phyloP scores from a whole-genome alignment of 2,888 invertebrate genomes.

The Caenorhabditis afra region DNA sequence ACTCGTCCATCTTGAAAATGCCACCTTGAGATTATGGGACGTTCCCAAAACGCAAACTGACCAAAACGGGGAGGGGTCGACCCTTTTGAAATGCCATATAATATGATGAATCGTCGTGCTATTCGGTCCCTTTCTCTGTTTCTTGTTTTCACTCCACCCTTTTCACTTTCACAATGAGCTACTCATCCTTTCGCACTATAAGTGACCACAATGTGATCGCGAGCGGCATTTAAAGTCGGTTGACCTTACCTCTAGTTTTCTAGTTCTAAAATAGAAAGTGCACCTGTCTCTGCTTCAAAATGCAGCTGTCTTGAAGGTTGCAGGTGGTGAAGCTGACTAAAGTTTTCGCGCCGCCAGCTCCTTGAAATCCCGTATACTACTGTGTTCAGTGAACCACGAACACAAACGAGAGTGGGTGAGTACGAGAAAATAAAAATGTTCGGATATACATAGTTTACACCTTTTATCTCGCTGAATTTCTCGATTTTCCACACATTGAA shows the following conservation, averaged over 20 bases:
- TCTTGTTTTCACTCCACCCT: conserved; percentile 2
- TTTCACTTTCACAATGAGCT: conserved; percentile 28
- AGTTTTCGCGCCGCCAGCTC: no score
- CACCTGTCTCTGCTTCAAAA: conserved; percentile 30
- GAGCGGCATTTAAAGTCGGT: neutral
- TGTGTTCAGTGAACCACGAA: conserved; percentile 36
- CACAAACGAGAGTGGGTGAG: neutral
- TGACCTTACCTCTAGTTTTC: neutral
- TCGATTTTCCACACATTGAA: neutral
- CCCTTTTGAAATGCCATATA: conserved; percentile 36
- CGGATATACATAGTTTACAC: conserved; percentile 25
- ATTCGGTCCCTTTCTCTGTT: conserved; percentile 7
- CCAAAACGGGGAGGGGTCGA: neutral
- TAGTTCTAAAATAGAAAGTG: neutral
- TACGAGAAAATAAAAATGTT: conserved; percentile 20
- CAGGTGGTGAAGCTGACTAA: conserved; percentile 9
- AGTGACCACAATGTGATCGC: neutral
- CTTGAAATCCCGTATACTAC: conserved; percentile 6
- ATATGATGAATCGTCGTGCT: conserved; percentile 51
- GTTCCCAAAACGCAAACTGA: conserved; percentile 30
- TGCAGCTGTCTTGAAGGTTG: conserved; percentile 26
- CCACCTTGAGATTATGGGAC: conserved; percentile 54
- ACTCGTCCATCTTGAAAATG: conserved; percentile 16
- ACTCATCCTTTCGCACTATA: conserved; percentile 41
- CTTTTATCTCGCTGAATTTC: neutral